Conservation (phyloP, 2,113 vertebrate species). For the Petromus typicus region DNA sequence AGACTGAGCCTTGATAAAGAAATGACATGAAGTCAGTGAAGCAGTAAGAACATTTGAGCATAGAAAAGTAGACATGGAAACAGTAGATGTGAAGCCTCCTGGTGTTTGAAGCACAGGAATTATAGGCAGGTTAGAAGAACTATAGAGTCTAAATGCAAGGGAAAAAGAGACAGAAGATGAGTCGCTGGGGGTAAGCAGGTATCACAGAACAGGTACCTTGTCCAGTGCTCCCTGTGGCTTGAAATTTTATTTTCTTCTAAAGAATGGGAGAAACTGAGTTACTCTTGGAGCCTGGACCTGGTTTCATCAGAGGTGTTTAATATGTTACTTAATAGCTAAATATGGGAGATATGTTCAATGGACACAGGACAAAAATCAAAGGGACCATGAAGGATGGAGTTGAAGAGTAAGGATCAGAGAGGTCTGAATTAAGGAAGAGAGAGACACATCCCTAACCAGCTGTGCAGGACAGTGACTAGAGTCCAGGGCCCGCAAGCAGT, state of each 20-base stretch:
- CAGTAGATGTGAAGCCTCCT: background rate
- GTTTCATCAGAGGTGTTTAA: slow-evolving; percentile 16
- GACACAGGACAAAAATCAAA: background rate
- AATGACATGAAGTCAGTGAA: background rate
- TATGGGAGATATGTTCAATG: background rate
- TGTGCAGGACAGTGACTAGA: rapidly evolving
- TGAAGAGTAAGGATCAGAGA: background rate
- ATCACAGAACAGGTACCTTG: background rate
- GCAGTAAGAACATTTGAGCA: background rate
- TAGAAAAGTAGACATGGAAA: background rate
- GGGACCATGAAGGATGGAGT: background rate
- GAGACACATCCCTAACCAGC: too few relatives aligned
- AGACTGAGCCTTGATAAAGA: background rate
- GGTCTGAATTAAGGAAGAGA: background rate
- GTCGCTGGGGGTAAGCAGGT: background rate
- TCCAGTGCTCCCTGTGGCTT: background rate
- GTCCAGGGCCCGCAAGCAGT: rapidly evolving
- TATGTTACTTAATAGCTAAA: background rate
- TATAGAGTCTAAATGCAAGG: background rate
- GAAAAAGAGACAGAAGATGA: background rate
- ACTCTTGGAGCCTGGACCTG: background rate
- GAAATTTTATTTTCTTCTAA: background rate
- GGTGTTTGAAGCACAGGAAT: background rate
- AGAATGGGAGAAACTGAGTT: background rate
- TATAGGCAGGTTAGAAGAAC: background rate